Percentiles rank a stretch among this genome's conserved stretches.
These are phyloP conservation scores for Rhinichthys klamathensis DNA, from an alignment of 2,113 vertebrate species.

Conservation along the genomic window DNA sequence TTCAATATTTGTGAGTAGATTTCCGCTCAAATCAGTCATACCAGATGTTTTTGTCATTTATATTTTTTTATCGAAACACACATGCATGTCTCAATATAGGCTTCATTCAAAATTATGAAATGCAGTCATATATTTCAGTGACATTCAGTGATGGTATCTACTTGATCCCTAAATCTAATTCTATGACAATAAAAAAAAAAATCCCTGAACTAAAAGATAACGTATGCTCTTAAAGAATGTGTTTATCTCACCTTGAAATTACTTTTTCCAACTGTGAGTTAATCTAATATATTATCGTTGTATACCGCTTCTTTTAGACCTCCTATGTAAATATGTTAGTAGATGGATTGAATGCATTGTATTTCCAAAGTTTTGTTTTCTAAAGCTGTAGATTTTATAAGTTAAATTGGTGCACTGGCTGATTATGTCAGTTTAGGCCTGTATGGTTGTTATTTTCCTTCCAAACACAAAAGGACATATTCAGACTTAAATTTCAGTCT, in stretches of 20 bases:
- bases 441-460: not conserved
- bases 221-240: not conserved
- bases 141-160: not conserved
- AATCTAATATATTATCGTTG: not conserved
- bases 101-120: not conserved
- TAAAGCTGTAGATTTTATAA: not conserved
- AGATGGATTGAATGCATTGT: not conserved
- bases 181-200: not conserved
- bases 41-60: not conserved
- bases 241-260: not conserved
- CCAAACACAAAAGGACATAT: not conserved
- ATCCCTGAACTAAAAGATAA: not conserved
- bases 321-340: not conserved
- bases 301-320: not conserved
- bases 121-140: not conserved
- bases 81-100: not conserved
- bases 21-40: not conserved
- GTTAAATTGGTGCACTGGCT: not conserved
- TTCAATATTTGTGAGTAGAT: not conserved
- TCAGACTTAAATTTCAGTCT: not conserved
- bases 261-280: not conserved
- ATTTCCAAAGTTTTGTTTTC: not conserved
- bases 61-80: not conserved
- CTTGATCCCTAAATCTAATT: not conserved
- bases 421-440: too few relatives aligned